Evolutionary conservation across 2,113 vertebrate genomes (phyloP).

Genomic region (Emydura subglobosa): DNA sequence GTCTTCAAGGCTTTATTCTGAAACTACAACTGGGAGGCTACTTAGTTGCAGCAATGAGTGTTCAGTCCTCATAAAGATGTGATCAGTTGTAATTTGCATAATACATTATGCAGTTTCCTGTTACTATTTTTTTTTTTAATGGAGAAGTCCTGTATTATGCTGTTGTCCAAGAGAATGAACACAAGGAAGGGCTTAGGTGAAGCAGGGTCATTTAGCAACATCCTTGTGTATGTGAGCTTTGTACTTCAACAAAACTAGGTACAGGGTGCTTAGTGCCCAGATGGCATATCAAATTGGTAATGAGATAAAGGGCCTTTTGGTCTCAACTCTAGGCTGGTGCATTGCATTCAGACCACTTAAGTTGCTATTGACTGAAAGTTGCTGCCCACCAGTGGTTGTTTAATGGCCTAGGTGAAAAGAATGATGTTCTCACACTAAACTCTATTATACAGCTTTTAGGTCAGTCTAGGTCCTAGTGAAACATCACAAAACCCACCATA

Average conservation of each 20-base stretch:
- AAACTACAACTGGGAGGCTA: not conserved
- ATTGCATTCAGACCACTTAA: not conserved
- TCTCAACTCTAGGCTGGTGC: not conserved
- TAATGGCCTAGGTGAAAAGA: not conserved
- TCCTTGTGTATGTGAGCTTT: rapidly evolving
- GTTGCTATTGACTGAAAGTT: not conserved
- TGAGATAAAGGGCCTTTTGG: rapidly evolving
- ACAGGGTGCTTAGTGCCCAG: too few species aligned
- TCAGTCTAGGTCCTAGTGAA: not conserved
- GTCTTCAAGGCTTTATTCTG: not conserved
- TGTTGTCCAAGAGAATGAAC: rapidly evolving
- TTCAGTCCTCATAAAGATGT: not conserved
- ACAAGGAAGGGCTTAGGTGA: not conserved
- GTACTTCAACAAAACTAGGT: rapidly evolving
- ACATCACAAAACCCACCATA: not conserved
- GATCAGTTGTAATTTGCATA: not conserved
- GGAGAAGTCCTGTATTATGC: not conserved
- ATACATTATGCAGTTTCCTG: not conserved
- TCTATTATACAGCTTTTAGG: not conserved
- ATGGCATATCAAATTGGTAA: rapidly evolving
- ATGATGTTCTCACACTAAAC: not conserved
- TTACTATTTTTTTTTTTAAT: rapidly evolving
- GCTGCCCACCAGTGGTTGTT: not conserved
- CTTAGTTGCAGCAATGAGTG: not conserved
- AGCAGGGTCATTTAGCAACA: not conserved